These are phyloP conservation scores for Myotis pilosus DNA, from an alignment of 2,797 vertebrate genomes.

Conservation along the genomic window DNA sequence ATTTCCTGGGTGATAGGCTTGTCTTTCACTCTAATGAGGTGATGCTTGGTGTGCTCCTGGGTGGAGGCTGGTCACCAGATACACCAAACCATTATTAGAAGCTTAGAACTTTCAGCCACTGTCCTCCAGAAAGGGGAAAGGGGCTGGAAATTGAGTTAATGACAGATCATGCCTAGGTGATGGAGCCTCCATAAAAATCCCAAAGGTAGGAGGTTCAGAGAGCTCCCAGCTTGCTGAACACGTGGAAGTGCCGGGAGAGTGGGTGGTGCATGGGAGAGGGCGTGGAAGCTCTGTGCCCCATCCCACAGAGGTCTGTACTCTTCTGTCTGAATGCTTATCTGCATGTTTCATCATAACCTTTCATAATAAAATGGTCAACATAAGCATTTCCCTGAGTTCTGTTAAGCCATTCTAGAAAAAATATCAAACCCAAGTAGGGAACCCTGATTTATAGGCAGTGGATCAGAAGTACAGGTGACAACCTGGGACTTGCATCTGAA, in stretches of 20 bases:
- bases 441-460: neutral
- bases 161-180: neutral
- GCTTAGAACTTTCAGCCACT: neutral
- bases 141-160: neutral
- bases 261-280: too few species aligned
- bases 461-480: neutral
- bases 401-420: neutral
- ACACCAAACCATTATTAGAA: neutral
- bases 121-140: neutral
- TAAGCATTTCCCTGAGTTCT: neutral
- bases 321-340: neutral
- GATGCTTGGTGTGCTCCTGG: neutral
- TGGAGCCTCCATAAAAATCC: neutral
- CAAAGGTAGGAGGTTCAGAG: neutral
- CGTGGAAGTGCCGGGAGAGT: neutral
- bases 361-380: neutral
- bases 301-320: neutral
- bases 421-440: neutral
- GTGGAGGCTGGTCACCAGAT: neutral
- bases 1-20: neutral
- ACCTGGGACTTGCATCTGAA: neutral
- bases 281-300: rapidly evolving
- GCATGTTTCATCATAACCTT: neutral
- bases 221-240: neutral
- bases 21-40: neutral